Percentiles rank a stretch among this genome's conserved stretches.
phyloP scores from a whole-genome alignment of 2,113 vertebrate genomes.

The Callaeas wilsoni region DNA sequence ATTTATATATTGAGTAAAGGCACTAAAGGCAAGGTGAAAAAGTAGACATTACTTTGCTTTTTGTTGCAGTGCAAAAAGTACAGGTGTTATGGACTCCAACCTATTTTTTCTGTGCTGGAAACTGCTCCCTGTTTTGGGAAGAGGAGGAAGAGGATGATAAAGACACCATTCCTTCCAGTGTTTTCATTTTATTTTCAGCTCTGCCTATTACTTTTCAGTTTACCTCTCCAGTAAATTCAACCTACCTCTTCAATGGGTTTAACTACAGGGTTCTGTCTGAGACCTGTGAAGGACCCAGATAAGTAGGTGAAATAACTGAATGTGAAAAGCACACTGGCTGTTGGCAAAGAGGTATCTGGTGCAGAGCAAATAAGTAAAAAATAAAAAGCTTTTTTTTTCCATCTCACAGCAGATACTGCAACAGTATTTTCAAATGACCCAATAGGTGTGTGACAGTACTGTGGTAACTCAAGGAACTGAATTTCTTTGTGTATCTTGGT shows the following conservation, averaged over 20 bases:
- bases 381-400: background rate
- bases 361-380: background rate
- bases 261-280: background rate
- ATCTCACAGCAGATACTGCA: background rate
- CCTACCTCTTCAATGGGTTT: background rate
- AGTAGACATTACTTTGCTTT: background rate
- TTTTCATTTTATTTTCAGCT: background rate
- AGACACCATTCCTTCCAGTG: background rate
- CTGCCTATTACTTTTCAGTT: background rate
- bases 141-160: background rate
- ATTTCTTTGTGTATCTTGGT: background rate
- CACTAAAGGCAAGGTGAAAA: background rate
- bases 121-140: background rate
- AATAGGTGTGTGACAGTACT: background rate
- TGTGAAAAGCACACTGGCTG: background rate
- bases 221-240: background rate
- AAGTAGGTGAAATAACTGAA: background rate
- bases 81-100: fast-evolving
- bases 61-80: background rate
- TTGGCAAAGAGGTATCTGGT: background rate
- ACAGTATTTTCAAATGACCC: background rate
- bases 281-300: background rate
- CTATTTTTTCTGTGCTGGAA: background rate
- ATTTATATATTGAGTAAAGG: background rate
- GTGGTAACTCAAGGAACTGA: background rate